Evolutionary conservation across 2,888 invertebrate species (phyloP), one percentile per base, ranked within the genome.

Genomic region (Andrena bucephala): DNA sequence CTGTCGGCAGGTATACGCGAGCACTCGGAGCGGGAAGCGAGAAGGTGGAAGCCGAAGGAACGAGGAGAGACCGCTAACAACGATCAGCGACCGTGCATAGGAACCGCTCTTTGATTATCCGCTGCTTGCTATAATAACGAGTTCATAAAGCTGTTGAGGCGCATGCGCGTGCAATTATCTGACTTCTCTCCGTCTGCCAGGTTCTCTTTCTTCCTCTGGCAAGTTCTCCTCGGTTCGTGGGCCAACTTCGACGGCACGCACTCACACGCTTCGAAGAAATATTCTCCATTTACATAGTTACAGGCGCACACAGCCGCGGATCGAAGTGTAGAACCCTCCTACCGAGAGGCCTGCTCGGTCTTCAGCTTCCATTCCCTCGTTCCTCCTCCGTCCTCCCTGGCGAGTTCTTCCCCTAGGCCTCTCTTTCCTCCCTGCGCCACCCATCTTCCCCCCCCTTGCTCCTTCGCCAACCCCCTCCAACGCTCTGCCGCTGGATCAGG

Each of bases 51-150:
- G 70, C 48, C 7, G 70, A 83, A 73, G 72, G 84, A 81, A 83
- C 76, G 66, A 67, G 80, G 62, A 74, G 81, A 82, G 66, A 57
- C 71, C 29, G 76, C 72, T 69, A 87, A 83, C 70, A 87, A 76
- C 67, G 76, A 81, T 71, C 57, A 82, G 72, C 67, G 65, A 77
- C 62, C 74, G 70, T 66, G 31, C 86, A 85, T 85, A 87, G 87
- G 87, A 88, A 89, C 92, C 92, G 92, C 92, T 93, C 92, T 93
- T 92, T 93, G 93, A 93, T 93, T 93, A 93, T 93, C 92, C 89
- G 89, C 88, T 90, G 89, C 84, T 90, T 87, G 89, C 91, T 90
- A 90, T 91, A 93, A 93, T 93, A 93, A 93, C 92, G 90, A 92
- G 93, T 93, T 93, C 92, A 92, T 92, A 93, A 93, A 93, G 91